Percentiles rank a stretch among this genome's conserved stretches.
Evolutionary conservation across 2,888 invertebrate species (phyloP).

Genomic region (Phengaris alcon): DNA sequence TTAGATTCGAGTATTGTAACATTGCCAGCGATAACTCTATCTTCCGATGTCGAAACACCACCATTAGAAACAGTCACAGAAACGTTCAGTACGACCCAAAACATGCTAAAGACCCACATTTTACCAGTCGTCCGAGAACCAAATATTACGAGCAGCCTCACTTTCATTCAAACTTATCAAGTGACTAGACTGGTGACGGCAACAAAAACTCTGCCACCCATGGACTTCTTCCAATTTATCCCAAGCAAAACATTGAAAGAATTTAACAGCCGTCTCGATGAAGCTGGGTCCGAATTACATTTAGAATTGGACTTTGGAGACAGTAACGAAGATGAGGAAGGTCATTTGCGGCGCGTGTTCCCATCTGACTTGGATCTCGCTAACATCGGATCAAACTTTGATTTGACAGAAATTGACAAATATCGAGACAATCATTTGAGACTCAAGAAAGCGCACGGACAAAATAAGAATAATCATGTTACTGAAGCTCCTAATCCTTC

Average conservation of each 20-base stretch:
- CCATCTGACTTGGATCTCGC: slow-evolving; percentile 85
- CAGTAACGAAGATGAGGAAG: slow-evolving; percentile 83
- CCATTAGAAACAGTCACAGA: slow-evolving; percentile 93
- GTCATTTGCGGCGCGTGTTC: slow-evolving; percentile 72
- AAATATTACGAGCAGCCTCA: slow-evolving; percentile 86
- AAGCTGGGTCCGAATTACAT: slow-evolving; percentile 92
- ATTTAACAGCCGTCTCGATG: slow-evolving; percentile 91
- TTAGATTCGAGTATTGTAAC: slow-evolving; percentile 90
- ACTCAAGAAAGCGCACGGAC: slow-evolving; percentile 70
- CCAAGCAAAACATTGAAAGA: slow-evolving; percentile 92
- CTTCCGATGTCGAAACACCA: slow-evolving; percentile 89
- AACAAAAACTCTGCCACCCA: slow-evolving; percentile 92
- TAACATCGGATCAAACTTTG: slow-evolving; percentile 85
- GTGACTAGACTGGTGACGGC: slow-evolving; percentile 93
- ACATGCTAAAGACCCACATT: slow-evolving; percentile 92
- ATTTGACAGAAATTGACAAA: slow-evolving; percentile 84
- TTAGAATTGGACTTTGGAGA: slow-evolving; percentile 92
- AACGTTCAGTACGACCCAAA: slow-evolving; percentile 94
- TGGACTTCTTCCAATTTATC: slow-evolving; percentile 91
- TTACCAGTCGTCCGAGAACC: slow-evolving; percentile 88
- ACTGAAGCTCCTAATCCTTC: slow-evolving; percentile 73
- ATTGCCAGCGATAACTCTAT: slow-evolving; percentile 87
- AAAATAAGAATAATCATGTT: slow-evolving; percentile 68
- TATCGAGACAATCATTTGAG: slow-evolving; percentile 79
- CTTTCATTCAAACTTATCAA: slow-evolving; percentile 93